phyloP scores from a whole-genome alignment of 2,113 vertebrate species.

The Lepisosteus oculatus region DNA sequence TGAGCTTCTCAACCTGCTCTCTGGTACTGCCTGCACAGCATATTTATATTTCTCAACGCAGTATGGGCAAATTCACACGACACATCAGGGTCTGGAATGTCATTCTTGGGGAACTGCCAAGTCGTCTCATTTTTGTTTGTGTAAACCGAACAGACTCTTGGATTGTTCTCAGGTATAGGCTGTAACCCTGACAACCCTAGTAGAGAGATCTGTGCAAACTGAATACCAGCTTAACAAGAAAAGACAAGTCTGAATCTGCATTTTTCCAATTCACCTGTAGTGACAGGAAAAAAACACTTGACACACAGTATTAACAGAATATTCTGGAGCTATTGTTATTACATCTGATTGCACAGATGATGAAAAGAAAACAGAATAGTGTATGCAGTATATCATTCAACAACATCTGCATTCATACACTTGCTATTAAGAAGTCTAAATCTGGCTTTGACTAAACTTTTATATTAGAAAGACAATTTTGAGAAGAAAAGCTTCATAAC shows the following conservation, averaged over 20 bases:
- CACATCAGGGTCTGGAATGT: constrained; percentile 26
- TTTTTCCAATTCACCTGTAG: background rate
- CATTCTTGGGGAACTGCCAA: constrained; percentile 23
- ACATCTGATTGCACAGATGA: too few species aligned
- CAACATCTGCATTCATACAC: too few species aligned
- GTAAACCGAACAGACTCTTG: constrained; percentile 24
- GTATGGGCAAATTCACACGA: constrained; percentile 15
- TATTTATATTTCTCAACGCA: background rate
- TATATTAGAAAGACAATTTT: too few species aligned
- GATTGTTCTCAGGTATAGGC: constrained; percentile 35
- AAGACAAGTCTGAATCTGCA: background rate
- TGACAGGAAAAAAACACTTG: too few species aligned
- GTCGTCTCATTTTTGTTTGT: constrained; percentile 11
- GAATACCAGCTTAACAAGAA: constrained; percentile 5
- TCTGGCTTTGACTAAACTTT: too few species aligned
- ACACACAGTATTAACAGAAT: too few species aligned
- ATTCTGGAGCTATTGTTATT: too few species aligned
- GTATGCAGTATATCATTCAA: too few species aligned
- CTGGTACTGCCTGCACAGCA: background rate
- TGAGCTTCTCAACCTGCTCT: constrained; percentile 19
- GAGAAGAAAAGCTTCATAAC: too few species aligned
- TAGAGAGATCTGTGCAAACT: constrained; percentile 17
- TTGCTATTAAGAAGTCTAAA: too few species aligned
- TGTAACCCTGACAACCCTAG: constrained; percentile 39
- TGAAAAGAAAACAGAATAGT: too few species aligned